Evolutionary conservation across 2,797 vertebrate genomes (phyloP), one percentile per base, ranked within the genome.

Genomic region (Pseudomugil gertrudae): DNA sequence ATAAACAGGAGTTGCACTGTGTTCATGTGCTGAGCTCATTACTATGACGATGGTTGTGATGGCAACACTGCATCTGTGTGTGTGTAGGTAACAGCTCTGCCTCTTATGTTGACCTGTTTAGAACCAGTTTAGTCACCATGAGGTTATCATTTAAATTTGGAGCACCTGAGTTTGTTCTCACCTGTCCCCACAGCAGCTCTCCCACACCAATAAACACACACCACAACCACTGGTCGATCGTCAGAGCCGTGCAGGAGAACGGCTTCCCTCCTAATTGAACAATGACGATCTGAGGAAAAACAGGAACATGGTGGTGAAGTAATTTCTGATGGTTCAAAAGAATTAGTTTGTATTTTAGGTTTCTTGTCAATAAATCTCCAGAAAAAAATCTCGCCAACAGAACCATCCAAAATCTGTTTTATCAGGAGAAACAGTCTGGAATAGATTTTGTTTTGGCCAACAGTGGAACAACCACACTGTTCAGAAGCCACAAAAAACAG

Each of bases 121-220:
- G 27, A 48, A 40, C 14, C 30, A 54, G 13, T 63, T 69, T 58
- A 1, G 45, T 11, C 1, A 7, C 2, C 23, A 48, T 24, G 23
- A 9, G 47, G 9, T 24, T 27, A 55, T 40, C 38, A 19, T 4
- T 0, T 0, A 6, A 4, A 21, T 21, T 66, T 32, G 11, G 23
- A n/a, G 7, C 48, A 10, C 21, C 26, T 3, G 23, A 38, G 8
- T 54, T 23, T 32, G 57, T 57, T 38, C 87, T 87, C 76, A 99
- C 98, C 96, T 99, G 98, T 71, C 97, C 98, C 98, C 98, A 99
- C 52, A 99, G 93, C 81, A 99, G 94, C 85, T 98, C 97, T 48
- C 96, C 96, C 5, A 99, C 90, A 0, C 97, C 97, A 0, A 99
- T 96, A 89, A 99, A 98, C 52, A 98, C 81, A 54, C 98, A 99